Conservation (phyloP, 1,140 invertebrate species). For the Anastrepha obliqua region DNA sequence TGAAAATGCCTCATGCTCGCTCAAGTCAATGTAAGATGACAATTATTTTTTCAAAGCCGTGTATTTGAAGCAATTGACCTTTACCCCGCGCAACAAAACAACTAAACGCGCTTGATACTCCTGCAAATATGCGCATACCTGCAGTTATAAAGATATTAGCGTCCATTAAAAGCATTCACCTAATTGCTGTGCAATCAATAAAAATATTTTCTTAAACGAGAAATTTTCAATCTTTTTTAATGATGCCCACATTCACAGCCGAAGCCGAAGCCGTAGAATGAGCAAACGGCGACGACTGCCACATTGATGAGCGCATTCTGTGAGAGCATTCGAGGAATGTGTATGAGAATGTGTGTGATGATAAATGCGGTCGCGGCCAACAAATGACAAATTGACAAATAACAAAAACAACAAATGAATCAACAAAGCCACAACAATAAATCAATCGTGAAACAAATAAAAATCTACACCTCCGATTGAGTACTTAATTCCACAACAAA, state of each 20-base stretch:
- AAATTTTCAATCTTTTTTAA: conserved; percentile 14
- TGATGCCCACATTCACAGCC: conserved; percentile 36
- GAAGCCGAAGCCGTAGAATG: neutral
- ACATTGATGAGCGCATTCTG: conserved; percentile 9
- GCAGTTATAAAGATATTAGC: conserved; percentile 18
- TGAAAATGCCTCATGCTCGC: no score
- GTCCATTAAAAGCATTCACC: conserved; percentile 28
- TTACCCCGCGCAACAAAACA: no score
- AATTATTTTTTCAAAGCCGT: no score
- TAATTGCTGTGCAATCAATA: conserved; percentile 39
- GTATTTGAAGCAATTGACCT: no score
- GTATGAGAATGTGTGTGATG: neutral
- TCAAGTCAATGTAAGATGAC: no score
- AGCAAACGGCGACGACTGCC: neutral
- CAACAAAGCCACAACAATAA: conserved; percentile 22
- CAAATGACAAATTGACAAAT: conserved; percentile 37
- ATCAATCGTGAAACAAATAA: conserved; percentile 34
- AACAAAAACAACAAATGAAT: conserved; percentile 39
- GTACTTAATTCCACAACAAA: conserved; percentile 19
- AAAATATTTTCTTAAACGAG: conserved; percentile 29
- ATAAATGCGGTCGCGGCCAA: neutral
- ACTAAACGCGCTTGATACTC: no score
- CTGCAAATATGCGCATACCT: neutral
- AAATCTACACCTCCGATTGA: conserved; percentile 37
- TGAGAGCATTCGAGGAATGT: conserved; percentile 9